Evolutionary conservation across 2,113 vertebrate genomes (phyloP), one percentile per base, ranked within the genome.

Genomic region (Clarias gariepinus): DNA sequence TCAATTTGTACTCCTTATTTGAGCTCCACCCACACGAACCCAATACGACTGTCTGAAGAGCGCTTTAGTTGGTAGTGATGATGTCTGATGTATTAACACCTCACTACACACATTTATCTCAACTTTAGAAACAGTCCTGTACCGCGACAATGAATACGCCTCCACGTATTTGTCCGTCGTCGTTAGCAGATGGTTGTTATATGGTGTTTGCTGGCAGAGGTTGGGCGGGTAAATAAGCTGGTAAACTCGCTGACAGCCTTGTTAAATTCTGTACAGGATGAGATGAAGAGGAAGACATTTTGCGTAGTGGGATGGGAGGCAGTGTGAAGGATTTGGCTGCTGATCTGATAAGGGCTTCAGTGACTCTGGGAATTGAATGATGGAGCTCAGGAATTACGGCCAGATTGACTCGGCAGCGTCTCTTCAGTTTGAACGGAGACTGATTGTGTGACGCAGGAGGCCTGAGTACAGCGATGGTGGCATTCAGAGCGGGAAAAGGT

Each of bases 341-440:
- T 88, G 90, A 87, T 90, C 89, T 91, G 86, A 90, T 86, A 89
- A 87, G 76, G 84, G 78, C 88, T 87, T 78, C 41, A 60, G 73
- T 41, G 81, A 89, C 64, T 84, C 83, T 64, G 4, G 60, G 74
- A 88, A 79, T 83, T 90, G 88, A 79, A 52, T 36, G 55, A 85
- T 47, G 21, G 4, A 1, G 68, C 25, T 69, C 76, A 8, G 84
- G 68, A 84, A 89, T 82, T 86, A 61, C 86, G 82, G 68, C 74
- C 87, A 79, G 82, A 80, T 88, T 89, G 81, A 86, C 76, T 69
- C 41, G 63, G 68, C 83, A 85, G 18, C 83, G 53, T 64, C 58
- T 64, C 55, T 77, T 13, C 16, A 30, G 71, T 28, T 58, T n/a
- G 63, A 80, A 33, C 74, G 25, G 68, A 71, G 76, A 28, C 58